Evolutionary conservation across 2,888 invertebrate genomes (phyloP), one percentile per base, ranked within the genome.

Genomic region (Camponotus fellah): DNA sequence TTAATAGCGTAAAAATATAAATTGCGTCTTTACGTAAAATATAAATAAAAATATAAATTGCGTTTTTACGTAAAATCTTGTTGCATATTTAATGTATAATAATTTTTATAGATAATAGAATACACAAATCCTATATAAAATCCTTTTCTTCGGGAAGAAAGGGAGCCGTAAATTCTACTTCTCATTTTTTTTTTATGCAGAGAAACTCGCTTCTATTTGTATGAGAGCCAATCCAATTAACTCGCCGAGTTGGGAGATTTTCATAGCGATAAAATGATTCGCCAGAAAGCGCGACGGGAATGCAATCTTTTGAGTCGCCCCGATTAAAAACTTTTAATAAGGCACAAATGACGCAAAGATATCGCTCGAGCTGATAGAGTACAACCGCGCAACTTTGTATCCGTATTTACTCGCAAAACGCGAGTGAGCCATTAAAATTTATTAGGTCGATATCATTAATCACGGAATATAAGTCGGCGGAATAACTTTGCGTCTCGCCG

Each of bases 361-460:
- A 62, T 60, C 60, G 49, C 17, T 14, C 17, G 34, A 46, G n/a
- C n/a, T 69, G 43, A 69, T 79, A 46, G 71, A 46, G 14, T 46
- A 66, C 65, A 34, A 79, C 2, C 14, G 71, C 26, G 60, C 60
- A 71, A 79, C 72, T 71, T 79, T 37, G 79, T 60, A 34, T 34
- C n/a, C 46, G 34, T 69, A 60, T 80, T 80, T 80, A 80, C 46
- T 71, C 26, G 72, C 34, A 46, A 46, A 60, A 46, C 71, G 71
- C 71, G 79, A 60, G 79, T 56, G 34, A 60, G 46, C 60, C 83
- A 85, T 88, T 87, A 86, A 89, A 86, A 79, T 88, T 86, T 88
- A 71, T 85, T 80, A 72, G 85, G 79, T 85, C 75, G 85, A 82
- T 80, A 74, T 58, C 87, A 86, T 87, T 77, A 86, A 86, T 89